Percentiles rank a stretch among this genome's conserved stretches.
Conservation (phyloP, 2,113 vertebrate genomes). For the Lethenteron camtschaticum region DNA sequence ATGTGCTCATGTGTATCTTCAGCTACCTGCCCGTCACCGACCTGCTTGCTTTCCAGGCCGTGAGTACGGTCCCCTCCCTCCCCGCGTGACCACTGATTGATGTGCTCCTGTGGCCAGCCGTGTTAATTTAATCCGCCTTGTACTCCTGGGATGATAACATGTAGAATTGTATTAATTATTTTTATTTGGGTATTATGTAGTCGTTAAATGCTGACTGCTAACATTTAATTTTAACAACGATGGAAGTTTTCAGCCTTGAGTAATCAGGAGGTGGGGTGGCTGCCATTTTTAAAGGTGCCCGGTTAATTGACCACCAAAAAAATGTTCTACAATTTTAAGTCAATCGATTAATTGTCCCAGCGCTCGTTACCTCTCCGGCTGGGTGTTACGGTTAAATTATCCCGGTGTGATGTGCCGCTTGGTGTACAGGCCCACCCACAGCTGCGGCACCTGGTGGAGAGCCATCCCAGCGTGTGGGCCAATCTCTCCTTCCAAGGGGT, state of each 20-base stretch:
- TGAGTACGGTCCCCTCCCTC: constrained; percentile 24
- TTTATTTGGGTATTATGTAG: too few species aligned
- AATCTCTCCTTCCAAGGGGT: constrained; percentile 59
- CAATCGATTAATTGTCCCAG: not conserved
- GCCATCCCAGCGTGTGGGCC: constrained; percentile 69
- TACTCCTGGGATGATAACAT: not conserved
- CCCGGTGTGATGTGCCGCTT: not conserved
- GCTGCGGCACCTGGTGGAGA: constrained; percentile 59
- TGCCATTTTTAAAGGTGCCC: too few species aligned
- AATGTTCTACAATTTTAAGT: not conserved
- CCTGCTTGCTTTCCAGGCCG: constrained; percentile 57
- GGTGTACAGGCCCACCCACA: constrained; percentile 52
- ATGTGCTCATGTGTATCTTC: constrained; percentile 62
- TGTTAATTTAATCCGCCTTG: not conserved
- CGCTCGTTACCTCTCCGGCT: not conserved
- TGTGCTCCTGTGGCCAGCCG: not conserved
- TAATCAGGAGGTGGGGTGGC: too few species aligned
- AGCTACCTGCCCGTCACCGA: constrained; percentile 67
- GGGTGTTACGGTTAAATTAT: not conserved
- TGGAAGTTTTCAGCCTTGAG: too few species aligned
- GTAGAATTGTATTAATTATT: not conserved
- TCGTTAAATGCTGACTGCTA: too few species aligned
- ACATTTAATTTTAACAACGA: too few species aligned
- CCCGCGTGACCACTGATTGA: not conserved
- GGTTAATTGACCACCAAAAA: too few species aligned